phyloP scores from a whole-genome alignment of 2,113 vertebrate genomes.

The Narcine bancroftii region DNA sequence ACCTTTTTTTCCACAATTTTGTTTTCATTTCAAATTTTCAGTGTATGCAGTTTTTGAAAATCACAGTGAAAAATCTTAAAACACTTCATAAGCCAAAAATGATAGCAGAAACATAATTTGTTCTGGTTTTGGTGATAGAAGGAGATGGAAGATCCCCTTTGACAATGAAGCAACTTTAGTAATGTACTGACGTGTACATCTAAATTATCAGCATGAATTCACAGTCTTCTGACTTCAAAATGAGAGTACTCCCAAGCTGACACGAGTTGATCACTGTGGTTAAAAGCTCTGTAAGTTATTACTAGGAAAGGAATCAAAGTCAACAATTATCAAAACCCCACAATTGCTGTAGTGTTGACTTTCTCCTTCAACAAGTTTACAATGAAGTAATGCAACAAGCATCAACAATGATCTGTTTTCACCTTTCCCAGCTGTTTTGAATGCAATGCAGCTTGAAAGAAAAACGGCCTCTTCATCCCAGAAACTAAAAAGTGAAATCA shows the following conservation, averaged over 20 bases:
- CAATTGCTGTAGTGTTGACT: not conserved
- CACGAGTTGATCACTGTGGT: not conserved
- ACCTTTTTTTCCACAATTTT: no score
- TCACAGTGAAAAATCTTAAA: not conserved
- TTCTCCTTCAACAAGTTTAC: not conserved
- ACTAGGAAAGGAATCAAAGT: not conserved
- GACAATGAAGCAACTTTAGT: not conserved
- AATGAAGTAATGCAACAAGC: not conserved
- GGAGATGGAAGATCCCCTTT: not conserved
- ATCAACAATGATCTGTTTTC: not conserved
- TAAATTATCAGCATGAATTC: constrained; percentile 5
- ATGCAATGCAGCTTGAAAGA: not conserved
- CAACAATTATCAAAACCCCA: not conserved
- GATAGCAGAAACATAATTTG: constrained; percentile 12
- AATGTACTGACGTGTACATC: not conserved
- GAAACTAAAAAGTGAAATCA: not conserved
- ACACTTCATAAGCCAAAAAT: not conserved
- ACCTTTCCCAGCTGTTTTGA: not conserved
- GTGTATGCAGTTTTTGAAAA: not conserved
- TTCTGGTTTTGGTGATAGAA: not conserved
- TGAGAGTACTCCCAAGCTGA: not conserved
- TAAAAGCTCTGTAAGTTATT: constrained; percentile 26
- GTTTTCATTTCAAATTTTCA: no score
- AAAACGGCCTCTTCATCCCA: not conserved
- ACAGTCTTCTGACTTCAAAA: not conserved